Base-by-base conservation (phyloP, 2,888 invertebrate species). In the Troilus luridus region DNA sequence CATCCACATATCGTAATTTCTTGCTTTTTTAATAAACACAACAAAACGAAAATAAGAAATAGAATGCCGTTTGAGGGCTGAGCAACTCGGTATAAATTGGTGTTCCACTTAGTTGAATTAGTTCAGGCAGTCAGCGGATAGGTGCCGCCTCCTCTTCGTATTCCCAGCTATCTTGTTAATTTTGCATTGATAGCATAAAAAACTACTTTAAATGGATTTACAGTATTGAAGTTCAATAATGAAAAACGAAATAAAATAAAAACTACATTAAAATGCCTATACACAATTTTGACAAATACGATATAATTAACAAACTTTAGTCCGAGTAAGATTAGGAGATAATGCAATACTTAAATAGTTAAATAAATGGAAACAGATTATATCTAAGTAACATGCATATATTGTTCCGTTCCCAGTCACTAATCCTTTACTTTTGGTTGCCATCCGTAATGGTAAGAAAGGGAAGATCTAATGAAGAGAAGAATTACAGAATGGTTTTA, bases 41-140 rank as follows among this genome's bases (percentile, higher is more conserved):
- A 88, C 88, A 91, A 58, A 88, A 91, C 12, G 64, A 91, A 88
- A 88, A 91, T 88, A 88, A 88, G 88, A 91, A 91, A 88, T 90
- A 54, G 88, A 88, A 91, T 88, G 91, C 91, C 91, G 88, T 91
- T 91, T 85, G 12, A 58, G 85, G 56, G 85, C 85, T 85, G 85
- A 56, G 85, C 56, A 85, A 85, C 85, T 85, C 85, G 56, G 85
- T 85, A 85, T 85, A 85, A 85, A 85, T 85, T 85, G 85, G 85
- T 85, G 85, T 85, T 85, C 85, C 85, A 85, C 85, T 85, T 85
- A 85, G 85, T 77, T 77, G 72, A 77, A 77, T 77, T 77, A 77
- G 72, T 77, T 77, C 27, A 19, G 72, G 41, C 7, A 77, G 72
- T 77, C 72, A 77, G 72, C 72, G 41, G 72, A 27, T 77, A 77